These are phyloP conservation scores for Drosophila gunungcola DNA, from an alignment of 1,140 invertebrate genomes.

Conservation along the genomic window DNA sequence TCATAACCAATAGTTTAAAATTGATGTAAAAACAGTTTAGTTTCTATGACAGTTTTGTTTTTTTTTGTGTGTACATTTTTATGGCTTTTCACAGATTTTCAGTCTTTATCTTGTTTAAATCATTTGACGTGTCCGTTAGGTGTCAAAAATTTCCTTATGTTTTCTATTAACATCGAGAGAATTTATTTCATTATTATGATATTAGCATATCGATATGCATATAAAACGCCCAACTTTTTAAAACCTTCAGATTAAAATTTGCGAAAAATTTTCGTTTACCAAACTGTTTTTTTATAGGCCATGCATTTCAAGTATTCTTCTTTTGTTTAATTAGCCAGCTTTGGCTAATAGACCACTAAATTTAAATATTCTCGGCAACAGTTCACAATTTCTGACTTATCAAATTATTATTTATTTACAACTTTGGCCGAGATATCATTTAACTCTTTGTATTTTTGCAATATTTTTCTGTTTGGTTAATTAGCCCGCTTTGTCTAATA, in stretches of 20 bases:
- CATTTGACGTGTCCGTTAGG: too few relatives aligned
- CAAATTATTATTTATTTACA: slow-evolving; percentile 7
- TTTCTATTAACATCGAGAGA: too few relatives aligned
- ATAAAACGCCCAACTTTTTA: background rate
- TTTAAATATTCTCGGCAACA: background rate
- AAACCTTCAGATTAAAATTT: slow-evolving; percentile 1
- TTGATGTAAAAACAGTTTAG: too few relatives aligned
- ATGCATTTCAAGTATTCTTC: background rate
- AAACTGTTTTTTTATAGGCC: background rate
- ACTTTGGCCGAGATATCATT: background rate
- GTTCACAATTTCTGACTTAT: background rate
- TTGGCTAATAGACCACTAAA: background rate
- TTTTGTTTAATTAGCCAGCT: slow-evolving; percentile 4
- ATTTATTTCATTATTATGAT: too few relatives aligned
- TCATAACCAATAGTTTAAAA: too few relatives aligned
- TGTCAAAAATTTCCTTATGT: too few relatives aligned
- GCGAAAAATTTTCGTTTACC: slow-evolving; percentile 12
- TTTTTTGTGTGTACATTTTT: too few relatives aligned
- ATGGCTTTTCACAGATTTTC: too few relatives aligned
- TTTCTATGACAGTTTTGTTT: too few relatives aligned
- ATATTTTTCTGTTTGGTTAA: slow-evolving; percentile 10
- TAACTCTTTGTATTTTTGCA: slow-evolving; percentile 4
- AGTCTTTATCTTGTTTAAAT: background rate
- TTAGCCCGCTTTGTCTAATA: slow-evolving; percentile 22
- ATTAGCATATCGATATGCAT: background rate